Evolutionary conservation across 1,140 invertebrate species (phyloP).

Genomic region (Saxidomus purpurata): DNA sequence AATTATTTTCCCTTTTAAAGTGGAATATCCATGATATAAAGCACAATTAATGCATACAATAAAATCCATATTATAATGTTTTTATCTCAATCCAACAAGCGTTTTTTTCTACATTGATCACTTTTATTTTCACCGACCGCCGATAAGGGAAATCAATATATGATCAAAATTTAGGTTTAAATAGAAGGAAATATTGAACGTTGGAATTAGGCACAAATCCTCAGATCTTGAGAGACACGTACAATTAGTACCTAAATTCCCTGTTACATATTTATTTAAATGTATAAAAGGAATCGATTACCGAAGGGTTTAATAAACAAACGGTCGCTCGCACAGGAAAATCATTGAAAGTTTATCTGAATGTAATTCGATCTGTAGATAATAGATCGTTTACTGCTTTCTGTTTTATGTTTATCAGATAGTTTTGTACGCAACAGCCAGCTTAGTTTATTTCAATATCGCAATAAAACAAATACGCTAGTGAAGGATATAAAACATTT

Average conservation of each 20-base stretch:
- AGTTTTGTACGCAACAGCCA: too few species aligned
- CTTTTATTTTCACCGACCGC: neutral
- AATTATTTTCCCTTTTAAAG: neutral
- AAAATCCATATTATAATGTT: neutral
- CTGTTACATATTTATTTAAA: neutral
- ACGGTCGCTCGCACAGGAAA: neutral
- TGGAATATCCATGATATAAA: neutral
- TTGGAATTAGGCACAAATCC: conserved; percentile 22
- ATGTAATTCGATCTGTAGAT: neutral
- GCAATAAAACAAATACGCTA: too few species aligned
- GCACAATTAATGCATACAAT: neutral
- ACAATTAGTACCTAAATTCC: conserved; percentile 2
- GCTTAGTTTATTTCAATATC: too few species aligned
- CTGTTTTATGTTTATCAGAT: neutral
- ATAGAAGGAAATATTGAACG: neutral
- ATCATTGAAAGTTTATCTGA: neutral
- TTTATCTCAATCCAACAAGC: neutral
- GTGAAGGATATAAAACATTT: too few species aligned
- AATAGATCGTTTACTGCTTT: neutral
- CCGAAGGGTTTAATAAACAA: neutral
- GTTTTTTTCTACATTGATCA: neutral
- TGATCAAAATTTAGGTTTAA: conserved; percentile 21
- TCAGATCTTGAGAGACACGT: neutral
- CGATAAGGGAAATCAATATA: conserved; percentile 16
- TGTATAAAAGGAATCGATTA: neutral